Evolutionary conservation across 2,113 vertebrate genomes (phyloP).

Genomic region (Pimephales promelas): DNA sequence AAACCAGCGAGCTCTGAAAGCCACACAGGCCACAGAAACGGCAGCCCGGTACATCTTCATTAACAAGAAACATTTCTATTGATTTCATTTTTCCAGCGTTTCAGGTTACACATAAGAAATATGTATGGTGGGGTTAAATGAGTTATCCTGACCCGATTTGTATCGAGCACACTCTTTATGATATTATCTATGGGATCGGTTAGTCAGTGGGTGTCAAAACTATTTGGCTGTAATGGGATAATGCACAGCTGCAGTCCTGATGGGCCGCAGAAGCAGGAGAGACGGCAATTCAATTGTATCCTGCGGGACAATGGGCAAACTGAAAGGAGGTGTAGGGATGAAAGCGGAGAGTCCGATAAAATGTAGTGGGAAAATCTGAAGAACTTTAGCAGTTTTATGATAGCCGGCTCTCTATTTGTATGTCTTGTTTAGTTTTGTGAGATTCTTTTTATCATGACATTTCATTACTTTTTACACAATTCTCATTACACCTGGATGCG

Average conservation of each 20-base stretch:
- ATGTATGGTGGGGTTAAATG: conserved; percentile 86
- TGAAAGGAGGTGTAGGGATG: conserved; percentile 40
- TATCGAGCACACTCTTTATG: conserved; percentile 86
- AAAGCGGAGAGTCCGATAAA: conserved; percentile 7
- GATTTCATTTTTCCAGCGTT: conserved; percentile 90
- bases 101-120: conserved; percentile 91
- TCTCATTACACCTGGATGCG: too few relatives aligned
- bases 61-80: conserved; percentile 93
- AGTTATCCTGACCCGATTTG: conserved; percentile 89
- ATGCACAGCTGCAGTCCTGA: conserved; percentile 73
- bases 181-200: conserved; percentile 86
- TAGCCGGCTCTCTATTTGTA: neutral
- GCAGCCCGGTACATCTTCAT: conserved; percentile 89
- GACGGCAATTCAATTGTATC: conserved; percentile 50
- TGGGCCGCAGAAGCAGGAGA: conserved; percentile 33
- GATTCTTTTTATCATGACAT: too few relatives aligned
- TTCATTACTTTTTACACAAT: too few relatives aligned
- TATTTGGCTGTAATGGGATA: conserved; percentile 90
- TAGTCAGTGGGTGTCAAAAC: conserved; percentile 91
- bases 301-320: conserved; percentile 46
- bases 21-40: conserved; percentile 78
- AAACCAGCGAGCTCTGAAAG: conserved; percentile 82
- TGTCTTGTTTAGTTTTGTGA: neutral
- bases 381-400: too few relatives aligned
- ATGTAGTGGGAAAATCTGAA: neutral